A percentile compares a stretch with the other conserved stretches of the same genome.
These are phyloP conservation scores for Rallus crepitans DNA, from an alignment of 2,797 vertebrate genomes.

Conservation along the genomic window DNA sequence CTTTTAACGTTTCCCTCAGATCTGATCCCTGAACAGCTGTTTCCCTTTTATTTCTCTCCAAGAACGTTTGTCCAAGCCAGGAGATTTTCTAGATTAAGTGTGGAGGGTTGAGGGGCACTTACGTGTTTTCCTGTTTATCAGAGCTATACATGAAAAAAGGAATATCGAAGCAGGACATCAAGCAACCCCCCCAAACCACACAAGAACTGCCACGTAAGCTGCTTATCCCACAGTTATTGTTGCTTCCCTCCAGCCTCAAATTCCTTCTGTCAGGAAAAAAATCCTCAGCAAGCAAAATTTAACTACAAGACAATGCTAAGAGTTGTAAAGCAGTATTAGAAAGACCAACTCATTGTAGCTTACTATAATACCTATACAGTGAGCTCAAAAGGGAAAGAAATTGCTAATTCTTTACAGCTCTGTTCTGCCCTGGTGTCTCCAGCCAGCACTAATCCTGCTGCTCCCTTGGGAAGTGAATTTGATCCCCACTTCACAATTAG, in stretches of 20 bases:
- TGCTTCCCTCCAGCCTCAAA: slow-evolving; percentile 50
- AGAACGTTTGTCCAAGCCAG: slow-evolving; percentile 12
- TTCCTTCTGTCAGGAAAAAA: slow-evolving; percentile 43
- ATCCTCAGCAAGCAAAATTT: slow-evolving; percentile 33
- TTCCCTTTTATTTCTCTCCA: slow-evolving; percentile 46
- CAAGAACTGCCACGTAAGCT: slow-evolving; percentile 1
- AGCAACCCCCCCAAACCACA: background rate
- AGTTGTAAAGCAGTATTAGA: slow-evolving; percentile 24
- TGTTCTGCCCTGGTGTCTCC: background rate
- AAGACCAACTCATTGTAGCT: background rate
- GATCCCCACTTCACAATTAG: background rate
- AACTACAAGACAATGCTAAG: slow-evolving; percentile 33
- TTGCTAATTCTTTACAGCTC: background rate
- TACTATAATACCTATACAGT: background rate
- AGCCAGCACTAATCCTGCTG: background rate
- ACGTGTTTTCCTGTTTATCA: slow-evolving; percentile 43
- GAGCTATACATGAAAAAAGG: background rate
- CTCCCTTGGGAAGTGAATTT: background rate
- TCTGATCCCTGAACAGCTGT: slow-evolving; percentile 20
- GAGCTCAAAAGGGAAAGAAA: slow-evolving; percentile 11
- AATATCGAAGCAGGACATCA: background rate
- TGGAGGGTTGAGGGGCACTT: background rate
- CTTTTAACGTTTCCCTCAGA: background rate
- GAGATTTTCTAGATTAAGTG: slow-evolving; percentile 23
- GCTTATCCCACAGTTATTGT: slow-evolving; percentile 9